phyloP scores from a whole-genome alignment of 2,888 invertebrate genomes.

The Aromia moschata region DNA sequence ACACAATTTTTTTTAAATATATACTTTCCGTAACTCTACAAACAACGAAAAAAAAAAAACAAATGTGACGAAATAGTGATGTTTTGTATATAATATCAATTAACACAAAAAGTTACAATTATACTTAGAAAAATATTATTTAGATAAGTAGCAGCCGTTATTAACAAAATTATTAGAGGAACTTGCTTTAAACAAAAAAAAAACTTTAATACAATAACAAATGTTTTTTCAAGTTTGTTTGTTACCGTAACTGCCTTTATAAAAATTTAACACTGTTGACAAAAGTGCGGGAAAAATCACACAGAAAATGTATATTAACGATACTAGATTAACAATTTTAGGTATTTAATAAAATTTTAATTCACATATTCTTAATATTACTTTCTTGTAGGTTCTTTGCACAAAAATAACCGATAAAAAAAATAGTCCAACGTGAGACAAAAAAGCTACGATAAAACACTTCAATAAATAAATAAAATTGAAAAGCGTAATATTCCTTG shows the following conservation, averaged over 20 bases:
- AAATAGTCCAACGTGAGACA: slow-evolving; percentile 36
- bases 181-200: slow-evolving; percentile 28
- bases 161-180: slow-evolving; percentile 36
- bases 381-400: slow-evolving; percentile 26
- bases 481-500: slow-evolving; percentile 43
- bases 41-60: slow-evolving; percentile 28
- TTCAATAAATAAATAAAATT: slow-evolving; percentile 44
- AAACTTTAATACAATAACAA: slow-evolving; percentile 12
- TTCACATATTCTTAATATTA: slow-evolving; percentile 11
- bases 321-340: slow-evolving; percentile 37
- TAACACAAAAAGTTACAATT: slow-evolving; percentile 36
- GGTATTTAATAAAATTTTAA: slow-evolving; percentile 36
- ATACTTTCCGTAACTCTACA: slow-evolving; percentile 25
- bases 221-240: not conserved
- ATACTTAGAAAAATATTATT: slow-evolving; percentile 32
- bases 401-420: slow-evolving; percentile 33
- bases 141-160: slow-evolving; percentile 39
- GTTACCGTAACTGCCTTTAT: slow-evolving; percentile 7
- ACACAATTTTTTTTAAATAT: slow-evolving; percentile 24
- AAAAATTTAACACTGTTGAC: slow-evolving; percentile 32
- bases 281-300: slow-evolving; percentile 33
- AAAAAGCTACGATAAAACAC: slow-evolving; percentile 38
- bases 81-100: slow-evolving; percentile 40
- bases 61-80: slow-evolving; percentile 39
- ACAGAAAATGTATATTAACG: slow-evolving; percentile 34